phyloP scores from a whole-genome alignment of 2,113 vertebrate genomes.

The Erythrolamprus reginae region DNA sequence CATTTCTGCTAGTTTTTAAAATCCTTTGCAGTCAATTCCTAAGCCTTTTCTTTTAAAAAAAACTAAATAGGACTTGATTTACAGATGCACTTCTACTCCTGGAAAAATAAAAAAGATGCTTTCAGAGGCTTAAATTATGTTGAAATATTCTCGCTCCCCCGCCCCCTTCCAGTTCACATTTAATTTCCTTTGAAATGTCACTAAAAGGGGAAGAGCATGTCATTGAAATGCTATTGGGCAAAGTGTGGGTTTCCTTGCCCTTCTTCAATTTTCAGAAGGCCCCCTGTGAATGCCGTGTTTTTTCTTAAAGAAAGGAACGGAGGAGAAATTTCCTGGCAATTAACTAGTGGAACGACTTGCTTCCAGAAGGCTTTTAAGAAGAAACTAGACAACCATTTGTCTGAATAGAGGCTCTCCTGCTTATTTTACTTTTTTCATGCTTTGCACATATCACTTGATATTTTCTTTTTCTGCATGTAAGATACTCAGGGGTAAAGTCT shows the following conservation, averaged over 20 bases:
- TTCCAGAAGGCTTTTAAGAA: neutral
- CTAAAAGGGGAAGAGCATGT: neutral
- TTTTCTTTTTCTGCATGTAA: neutral
- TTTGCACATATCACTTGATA: neutral
- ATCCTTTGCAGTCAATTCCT: neutral
- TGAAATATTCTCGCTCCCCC: neutral
- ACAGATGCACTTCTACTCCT: neutral
- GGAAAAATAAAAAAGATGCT: neutral
- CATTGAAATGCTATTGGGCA: neutral
- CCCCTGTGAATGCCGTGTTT: neutral
- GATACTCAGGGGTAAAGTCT: neutral
- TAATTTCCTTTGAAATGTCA: neutral
- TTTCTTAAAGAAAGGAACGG: neutral
- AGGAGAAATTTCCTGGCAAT: neutral
- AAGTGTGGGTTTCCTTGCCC: neutral
- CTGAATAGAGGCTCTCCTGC: too few relatives aligned
- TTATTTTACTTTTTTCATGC: neutral
- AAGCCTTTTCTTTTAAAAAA: neutral
- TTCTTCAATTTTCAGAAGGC: neutral
- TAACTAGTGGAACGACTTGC: neutral
- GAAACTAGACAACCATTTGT: neutral
- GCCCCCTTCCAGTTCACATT: neutral
- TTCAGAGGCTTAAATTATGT: neutral
- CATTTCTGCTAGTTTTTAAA: neutral
- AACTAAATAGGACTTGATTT: neutral